A percentile compares a stretch with the other conserved stretches of the same genome.
phyloP scores from a whole-genome alignment of 1,140 invertebrate genomes.

The Heliconius himera region DNA sequence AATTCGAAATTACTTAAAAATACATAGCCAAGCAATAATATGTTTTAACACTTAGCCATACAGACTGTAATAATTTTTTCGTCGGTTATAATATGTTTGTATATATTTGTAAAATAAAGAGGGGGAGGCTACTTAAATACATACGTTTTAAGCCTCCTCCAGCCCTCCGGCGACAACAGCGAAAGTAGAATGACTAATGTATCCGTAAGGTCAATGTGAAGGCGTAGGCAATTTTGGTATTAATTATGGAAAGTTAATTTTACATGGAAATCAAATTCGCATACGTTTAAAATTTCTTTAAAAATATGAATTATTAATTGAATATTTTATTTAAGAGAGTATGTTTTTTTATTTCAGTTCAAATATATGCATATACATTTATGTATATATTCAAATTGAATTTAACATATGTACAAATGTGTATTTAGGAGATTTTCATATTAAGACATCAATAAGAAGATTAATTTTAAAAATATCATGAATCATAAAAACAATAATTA shows the following conservation, averaged over 20 bases:
- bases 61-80: background rate
- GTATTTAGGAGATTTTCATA: too few species aligned
- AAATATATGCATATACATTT: too few species aligned
- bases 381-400: too few species aligned
- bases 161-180: conserved; percentile 56
- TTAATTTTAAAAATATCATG: too few species aligned
- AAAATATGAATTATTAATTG: conserved; percentile 9
- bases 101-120: conserved; percentile 39
- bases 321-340: background rate
- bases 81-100: background rate
- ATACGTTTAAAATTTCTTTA: background rate
- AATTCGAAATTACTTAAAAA: conserved; percentile 29
- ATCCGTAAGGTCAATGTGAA: conserved; percentile 40
- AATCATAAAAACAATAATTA: too few species aligned
- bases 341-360: too few species aligned
- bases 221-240: conserved; percentile 14
- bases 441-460: too few species aligned
- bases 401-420: too few species aligned
- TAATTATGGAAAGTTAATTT: conserved; percentile 11
- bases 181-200: conserved; percentile 65
- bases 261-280: conserved; percentile 4
- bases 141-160: conserved; percentile 55
- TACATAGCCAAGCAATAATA: conserved; percentile 13
- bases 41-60: conserved; percentile 23
- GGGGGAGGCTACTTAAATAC: conserved; percentile 69